A percentile compares a stretch with the other conserved stretches of the same genome.
phyloP scores from a whole-genome alignment of 2,113 vertebrate genomes.

The Engraulis encrasicolus region DNA sequence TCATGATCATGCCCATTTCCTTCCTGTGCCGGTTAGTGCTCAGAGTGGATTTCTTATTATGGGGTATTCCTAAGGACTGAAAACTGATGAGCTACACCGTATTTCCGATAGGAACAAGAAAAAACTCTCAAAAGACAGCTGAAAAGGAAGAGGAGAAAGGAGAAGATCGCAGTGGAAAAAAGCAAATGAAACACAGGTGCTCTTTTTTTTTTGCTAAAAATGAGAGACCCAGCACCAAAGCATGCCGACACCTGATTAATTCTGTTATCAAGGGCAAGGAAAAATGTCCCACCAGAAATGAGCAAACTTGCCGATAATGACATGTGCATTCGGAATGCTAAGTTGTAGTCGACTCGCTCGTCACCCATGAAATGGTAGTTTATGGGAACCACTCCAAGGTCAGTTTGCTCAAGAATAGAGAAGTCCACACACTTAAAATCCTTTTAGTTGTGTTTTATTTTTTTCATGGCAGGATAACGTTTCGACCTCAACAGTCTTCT shows the following conservation, averaged over 20 bases:
- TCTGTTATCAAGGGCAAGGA: background rate
- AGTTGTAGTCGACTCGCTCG: background rate
- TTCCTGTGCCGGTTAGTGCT: background rate
- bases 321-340: background rate
- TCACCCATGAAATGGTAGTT: background rate
- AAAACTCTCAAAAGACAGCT: background rate
- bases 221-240: background rate
- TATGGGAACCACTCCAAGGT: background rate
- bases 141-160: background rate
- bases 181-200: conserved; percentile 11
- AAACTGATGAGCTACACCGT: conserved; percentile 10
- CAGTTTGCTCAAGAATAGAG: background rate
- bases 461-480: no score
- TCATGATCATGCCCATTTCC: background rate
- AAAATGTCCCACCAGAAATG: background rate
- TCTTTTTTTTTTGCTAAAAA: conserved; percentile 17
- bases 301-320: conserved; percentile 2
- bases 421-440: no score
- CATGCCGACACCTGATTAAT: background rate
- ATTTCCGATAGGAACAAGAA: background rate
- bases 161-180: background rate
- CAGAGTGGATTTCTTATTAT: background rate
- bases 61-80: background rate
- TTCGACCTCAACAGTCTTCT: no score
- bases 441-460: no score